Conservation (phyloP, 1,140 invertebrate species). For the Neomicropteryx cornuta region DNA sequence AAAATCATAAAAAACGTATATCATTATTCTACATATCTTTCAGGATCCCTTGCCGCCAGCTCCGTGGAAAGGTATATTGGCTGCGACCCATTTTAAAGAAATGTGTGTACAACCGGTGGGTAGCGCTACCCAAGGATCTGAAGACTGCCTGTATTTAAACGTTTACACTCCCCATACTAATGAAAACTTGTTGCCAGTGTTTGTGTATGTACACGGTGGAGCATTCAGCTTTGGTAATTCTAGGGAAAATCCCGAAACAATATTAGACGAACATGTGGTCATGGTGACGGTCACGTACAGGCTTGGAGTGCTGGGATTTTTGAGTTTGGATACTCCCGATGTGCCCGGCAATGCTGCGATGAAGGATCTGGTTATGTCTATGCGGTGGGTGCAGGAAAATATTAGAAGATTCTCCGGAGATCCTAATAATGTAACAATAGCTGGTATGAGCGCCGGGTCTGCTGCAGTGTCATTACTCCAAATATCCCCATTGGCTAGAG, state of each 20-base stretch:
- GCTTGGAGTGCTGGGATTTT: slow-evolving; percentile 34
- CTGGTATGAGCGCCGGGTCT: slow-evolving; percentile 22
- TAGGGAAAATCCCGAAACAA: too few species aligned
- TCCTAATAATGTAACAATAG: slow-evolving; percentile 16
- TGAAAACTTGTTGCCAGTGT: slow-evolving; percentile 31
- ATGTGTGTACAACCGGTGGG: slow-evolving; percentile 36
- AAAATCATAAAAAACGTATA: too few species aligned
- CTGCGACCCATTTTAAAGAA: slow-evolving; percentile 44
- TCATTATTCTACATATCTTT: slow-evolving; percentile 9
- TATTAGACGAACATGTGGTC: slow-evolving; percentile 34
- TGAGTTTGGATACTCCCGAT: slow-evolving; percentile 19
- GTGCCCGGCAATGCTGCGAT: slow-evolving; percentile 35
- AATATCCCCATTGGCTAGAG: slow-evolving; percentile 28
- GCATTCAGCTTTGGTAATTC: slow-evolving; percentile 37
- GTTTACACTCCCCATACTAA: slow-evolving; percentile 27
- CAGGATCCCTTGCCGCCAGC: slow-evolving; percentile 36
- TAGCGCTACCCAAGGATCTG: slow-evolving; percentile 28
- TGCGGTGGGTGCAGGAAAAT: slow-evolving; percentile 38
- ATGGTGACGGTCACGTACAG: slow-evolving; percentile 44
- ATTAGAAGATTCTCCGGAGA: slow-evolving; percentile 28
- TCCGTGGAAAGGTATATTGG: slow-evolving; percentile 42
- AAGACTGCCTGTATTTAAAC: slow-evolving; percentile 37
- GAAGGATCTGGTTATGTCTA: slow-evolving; percentile 31
- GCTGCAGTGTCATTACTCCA: slow-evolving; percentile 27
- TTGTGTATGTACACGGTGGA: slow-evolving; percentile 47